Conservation (phyloP, 2,888 invertebrate species). For the Cerceris ruficornis region DNA sequence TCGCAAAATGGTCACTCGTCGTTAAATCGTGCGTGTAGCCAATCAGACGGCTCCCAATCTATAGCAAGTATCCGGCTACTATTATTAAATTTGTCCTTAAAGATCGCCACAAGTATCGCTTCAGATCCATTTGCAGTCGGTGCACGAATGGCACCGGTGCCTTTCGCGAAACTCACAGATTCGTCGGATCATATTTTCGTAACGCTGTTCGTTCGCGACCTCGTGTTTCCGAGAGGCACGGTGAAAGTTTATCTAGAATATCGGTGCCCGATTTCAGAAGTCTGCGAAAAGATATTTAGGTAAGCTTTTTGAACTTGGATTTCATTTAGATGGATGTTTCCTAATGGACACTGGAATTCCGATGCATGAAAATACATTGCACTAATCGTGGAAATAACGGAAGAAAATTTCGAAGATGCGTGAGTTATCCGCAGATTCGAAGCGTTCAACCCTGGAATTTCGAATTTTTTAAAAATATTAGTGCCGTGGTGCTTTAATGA, state of each 20-base stretch:
- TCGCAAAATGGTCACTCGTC: constrained; percentile 48
- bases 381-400: too few relatives aligned
- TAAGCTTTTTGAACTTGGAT: too few relatives aligned
- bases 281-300: background rate
- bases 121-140: constrained; percentile 47
- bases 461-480: too few relatives aligned
- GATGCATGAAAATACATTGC: too few relatives aligned
- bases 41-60: constrained; percentile 49
- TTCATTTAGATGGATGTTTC: too few relatives aligned
- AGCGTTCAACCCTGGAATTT: too few relatives aligned
- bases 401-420: too few relatives aligned
- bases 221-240: constrained; percentile 19
- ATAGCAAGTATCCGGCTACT: constrained; percentile 63
- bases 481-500: too few relatives aligned
- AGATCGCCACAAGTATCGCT: constrained; percentile 58
- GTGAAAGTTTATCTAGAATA: constrained; percentile 10
- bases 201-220: constrained; percentile 25
- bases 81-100: constrained; percentile 77
- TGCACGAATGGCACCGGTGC: constrained; percentile 49
- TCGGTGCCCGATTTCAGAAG: background rate
- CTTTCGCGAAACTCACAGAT: constrained; percentile 37
- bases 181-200: constrained; percentile 31
- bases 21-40: constrained; percentile 49
- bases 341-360: too few relatives aligned
- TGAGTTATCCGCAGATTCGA: too few relatives aligned